Base-by-base conservation (phyloP, 2,113 vertebrate genomes). In the Melanocharis versteri region DNA sequence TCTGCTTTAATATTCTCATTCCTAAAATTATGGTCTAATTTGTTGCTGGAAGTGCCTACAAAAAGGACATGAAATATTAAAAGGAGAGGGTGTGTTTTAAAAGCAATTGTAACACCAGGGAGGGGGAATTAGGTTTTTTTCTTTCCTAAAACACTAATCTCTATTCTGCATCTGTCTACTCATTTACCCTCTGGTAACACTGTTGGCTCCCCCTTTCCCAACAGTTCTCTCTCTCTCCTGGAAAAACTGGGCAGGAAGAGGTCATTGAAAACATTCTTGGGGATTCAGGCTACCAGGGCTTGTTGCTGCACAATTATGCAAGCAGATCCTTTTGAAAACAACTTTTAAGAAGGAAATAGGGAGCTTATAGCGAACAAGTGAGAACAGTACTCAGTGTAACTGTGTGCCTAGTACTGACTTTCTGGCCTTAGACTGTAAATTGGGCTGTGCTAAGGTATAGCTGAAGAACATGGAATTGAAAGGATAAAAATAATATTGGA, bases 271-370 rank as follows among this genome's bases (percentile, higher is more conserved):
- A 88, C 71, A 92, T 96, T 97, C 94, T 93, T 87, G 75, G 89
- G 78, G 69, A 97, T 90, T 94, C 93, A 92, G 78, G 89, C 72
- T 90, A 75, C 87, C 72, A 69, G 64, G 78, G 53, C 91, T 96
- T 72, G 85, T 71, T 96, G 87, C 92, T 92, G 87, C 58, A 87
- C 79, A 87, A 90, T 97, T 96, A 96, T 44, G 87, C 87, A 97
- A 97, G 92, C 83, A 73, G 77, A 95, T 95, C 89, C 88, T 94
- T 97, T 94, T 83, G 94, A 96, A 97, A 96, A 95, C 86, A 94
- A 86, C 79, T 93, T 93, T 84, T 95, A 93, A 97, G 84, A 96
- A 86, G 66, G 93, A 95, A 95, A 92, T 65, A 78, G 51, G 68
- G 51, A 96, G 90, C 82, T 96, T 91, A 90, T 9, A 89, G 78